A percentile compares a stretch with the other conserved stretches of the same genome.
Conservation (phyloP, 2,888 invertebrate species). For the Brenthis ino region DNA sequence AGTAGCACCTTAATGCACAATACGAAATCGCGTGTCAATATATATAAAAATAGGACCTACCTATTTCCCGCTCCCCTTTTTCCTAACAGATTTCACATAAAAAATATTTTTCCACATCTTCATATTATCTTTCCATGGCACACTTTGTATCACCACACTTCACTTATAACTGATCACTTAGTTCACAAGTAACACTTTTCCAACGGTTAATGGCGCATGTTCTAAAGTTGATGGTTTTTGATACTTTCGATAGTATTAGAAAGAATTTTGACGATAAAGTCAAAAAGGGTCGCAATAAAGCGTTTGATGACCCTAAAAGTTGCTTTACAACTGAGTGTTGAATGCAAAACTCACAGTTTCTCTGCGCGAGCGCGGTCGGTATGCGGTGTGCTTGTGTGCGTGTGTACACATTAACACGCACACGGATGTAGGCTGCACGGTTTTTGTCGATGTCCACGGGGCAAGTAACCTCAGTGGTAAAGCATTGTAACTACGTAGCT, state of each 20-base stretch:
- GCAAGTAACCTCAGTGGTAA: slow-evolving; percentile 69
- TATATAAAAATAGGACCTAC: slow-evolving; percentile 48
- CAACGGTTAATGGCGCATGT: slow-evolving; percentile 7
- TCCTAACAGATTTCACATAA: slow-evolving; percentile 75
- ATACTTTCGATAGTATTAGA: slow-evolving; percentile 29
- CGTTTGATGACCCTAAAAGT: slow-evolving; percentile 79
- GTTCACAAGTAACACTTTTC: slow-evolving; percentile 30
- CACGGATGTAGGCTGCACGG: slow-evolving; percentile 73
- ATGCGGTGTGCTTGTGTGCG: slow-evolving; percentile 65
- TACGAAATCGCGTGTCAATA: slow-evolving; percentile 21
- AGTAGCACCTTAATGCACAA: slow-evolving; percentile 31
- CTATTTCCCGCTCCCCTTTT: slow-evolving; percentile 69
- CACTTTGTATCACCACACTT: slow-evolving; percentile 41
- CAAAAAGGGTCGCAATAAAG: slow-evolving; percentile 59
- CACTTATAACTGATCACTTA: slow-evolving; percentile 36
- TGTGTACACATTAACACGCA: slow-evolving; percentile 43
- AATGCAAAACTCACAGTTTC: slow-evolving; percentile 76
- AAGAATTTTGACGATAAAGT: slow-evolving; percentile 54
- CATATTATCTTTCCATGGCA: slow-evolving; percentile 59
- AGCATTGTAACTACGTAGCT: slow-evolving; percentile 58
- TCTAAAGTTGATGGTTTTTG: slow-evolving; percentile 22
- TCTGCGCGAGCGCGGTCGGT: slow-evolving; percentile 72
- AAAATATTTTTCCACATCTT: slow-evolving; percentile 74
- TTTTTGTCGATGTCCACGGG: slow-evolving; percentile 82
- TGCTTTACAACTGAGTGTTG: slow-evolving; percentile 72